These are phyloP conservation scores for Lycodopsis pacificus DNA, from an alignment of 2,797 vertebrate genomes.

Conservation along the genomic window DNA sequence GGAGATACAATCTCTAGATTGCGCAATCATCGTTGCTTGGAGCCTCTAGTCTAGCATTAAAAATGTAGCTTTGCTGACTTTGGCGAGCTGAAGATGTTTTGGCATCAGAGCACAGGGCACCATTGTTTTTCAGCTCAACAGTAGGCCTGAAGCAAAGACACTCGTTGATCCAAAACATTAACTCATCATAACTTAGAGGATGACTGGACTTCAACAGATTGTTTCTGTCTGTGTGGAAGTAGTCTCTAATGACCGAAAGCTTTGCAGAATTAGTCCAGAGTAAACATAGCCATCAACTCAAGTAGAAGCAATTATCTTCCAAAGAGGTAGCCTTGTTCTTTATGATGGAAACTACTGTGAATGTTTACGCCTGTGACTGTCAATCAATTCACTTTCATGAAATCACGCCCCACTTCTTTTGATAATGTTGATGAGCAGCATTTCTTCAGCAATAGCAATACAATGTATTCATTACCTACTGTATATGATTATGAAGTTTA, in stretches of 20 bases:
- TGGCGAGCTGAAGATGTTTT: conserved; percentile 28
- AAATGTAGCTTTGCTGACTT: conserved; percentile 46
- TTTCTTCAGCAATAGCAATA: not conserved
- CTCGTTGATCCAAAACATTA: conserved; percentile 45
- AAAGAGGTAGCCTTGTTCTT: conserved; percentile 1
- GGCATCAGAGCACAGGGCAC: conserved; percentile 33
- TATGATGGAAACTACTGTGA: not conserved
- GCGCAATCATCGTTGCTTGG: conserved; percentile 30
- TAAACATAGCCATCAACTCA: conserved; percentile 2
- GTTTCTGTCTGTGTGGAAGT: conserved; percentile 22
- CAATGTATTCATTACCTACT: not conserved
- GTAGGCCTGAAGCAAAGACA: conserved; percentile 44
- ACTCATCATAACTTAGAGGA: conserved; percentile 18
- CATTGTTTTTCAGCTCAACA: conserved; percentile 36
- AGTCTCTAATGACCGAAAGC: conserved; percentile 8
- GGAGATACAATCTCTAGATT: conserved; percentile 41
- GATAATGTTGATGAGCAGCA: not conserved
- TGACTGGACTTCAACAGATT: conserved; percentile 23
- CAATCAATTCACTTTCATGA: not conserved
- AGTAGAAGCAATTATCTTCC: not conserved
- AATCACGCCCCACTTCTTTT: not conserved
- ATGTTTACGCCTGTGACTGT: conserved; percentile 13
- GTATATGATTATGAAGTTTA: conserved; percentile 29
- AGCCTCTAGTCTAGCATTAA: conserved; percentile 11
- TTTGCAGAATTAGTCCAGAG: conserved; percentile 1